Conservation (phyloP, 2,888 invertebrate genomes). For the Phragmatobia fuliginosa region DNA sequence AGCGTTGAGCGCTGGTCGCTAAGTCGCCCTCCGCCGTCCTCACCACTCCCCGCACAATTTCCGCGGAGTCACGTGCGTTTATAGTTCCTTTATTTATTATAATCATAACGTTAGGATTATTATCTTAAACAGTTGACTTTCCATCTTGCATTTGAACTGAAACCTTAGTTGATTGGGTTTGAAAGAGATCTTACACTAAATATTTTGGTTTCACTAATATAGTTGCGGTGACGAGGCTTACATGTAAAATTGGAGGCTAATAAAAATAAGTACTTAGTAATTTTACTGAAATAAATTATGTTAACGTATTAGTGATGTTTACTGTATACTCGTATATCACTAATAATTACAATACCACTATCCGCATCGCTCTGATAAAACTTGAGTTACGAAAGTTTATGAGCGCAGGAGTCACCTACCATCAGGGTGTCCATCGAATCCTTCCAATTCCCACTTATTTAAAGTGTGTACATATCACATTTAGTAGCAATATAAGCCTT, state of each 20-base stretch:
- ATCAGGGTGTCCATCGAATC: neutral
- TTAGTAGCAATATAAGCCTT: no score
- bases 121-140: neutral
- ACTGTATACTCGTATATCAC: no score
- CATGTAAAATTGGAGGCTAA: no score
- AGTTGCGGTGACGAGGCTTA: neutral
- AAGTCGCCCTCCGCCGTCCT: neutral
- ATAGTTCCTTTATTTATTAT: neutral
- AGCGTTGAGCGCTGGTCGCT: slow-evolving; percentile 5
- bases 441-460: no score
- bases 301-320: no score
- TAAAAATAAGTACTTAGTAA: no score
- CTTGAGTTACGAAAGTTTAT: no score
- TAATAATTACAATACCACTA: no score
- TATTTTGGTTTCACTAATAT: neutral
- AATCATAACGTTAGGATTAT: neutral
- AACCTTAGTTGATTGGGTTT: neutral
- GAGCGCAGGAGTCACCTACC: neutral
- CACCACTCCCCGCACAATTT: neutral
- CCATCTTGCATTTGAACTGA: neutral
- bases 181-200: neutral
- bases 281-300: no score
- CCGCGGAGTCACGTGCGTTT: neutral
- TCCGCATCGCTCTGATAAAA: no score
- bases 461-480: no score